Conservation (phyloP, 1,140 invertebrate genomes). For the Dendrolimus kikuchii region DNA sequence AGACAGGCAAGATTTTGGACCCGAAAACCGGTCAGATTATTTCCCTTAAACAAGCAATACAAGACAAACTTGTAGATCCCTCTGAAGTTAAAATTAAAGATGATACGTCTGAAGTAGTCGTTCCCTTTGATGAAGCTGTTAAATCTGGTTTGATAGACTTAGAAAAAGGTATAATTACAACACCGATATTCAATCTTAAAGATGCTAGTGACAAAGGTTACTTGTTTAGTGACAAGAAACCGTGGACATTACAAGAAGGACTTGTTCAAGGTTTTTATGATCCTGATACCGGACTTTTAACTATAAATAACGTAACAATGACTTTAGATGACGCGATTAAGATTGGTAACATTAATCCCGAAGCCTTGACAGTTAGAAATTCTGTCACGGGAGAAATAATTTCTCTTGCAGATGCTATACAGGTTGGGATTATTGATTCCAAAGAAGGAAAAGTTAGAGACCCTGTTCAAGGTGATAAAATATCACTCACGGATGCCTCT, state of each 20-base stretch:
- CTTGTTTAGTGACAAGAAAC: conserved; percentile 82
- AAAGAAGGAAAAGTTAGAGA: conserved; percentile 84
- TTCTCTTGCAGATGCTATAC: conserved; percentile 86
- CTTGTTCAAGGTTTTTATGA: conserved; percentile 88
- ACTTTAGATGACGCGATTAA: conserved; percentile 87
- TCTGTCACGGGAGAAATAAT: conserved; percentile 84
- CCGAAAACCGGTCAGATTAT: conserved; percentile 84
- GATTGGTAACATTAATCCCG: conserved; percentile 82
- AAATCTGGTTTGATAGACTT: conserved; percentile 80
- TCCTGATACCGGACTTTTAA: conserved; percentile 81
- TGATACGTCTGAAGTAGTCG: conserved; percentile 77
- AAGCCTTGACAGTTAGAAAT: conserved; percentile 87
- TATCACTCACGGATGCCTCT: conserved; percentile 85
- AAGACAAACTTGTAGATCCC: conserved; percentile 81
- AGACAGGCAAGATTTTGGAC: conserved; percentile 85
- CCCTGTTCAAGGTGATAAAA: conserved; percentile 80
- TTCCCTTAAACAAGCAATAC: conserved; percentile 81
- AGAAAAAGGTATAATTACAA: conserved; percentile 77
- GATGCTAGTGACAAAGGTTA: conserved; percentile 85
- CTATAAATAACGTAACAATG: conserved; percentile 80
- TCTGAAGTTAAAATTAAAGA: conserved; percentile 82
- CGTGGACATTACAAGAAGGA: conserved; percentile 88
- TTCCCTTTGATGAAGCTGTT: conserved; percentile 80
- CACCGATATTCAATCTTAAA: conserved; percentile 82
- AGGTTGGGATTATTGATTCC: conserved; percentile 85